Conservation (phyloP, 1,140 invertebrate genomes). For the Achatina immaculata region DNA sequence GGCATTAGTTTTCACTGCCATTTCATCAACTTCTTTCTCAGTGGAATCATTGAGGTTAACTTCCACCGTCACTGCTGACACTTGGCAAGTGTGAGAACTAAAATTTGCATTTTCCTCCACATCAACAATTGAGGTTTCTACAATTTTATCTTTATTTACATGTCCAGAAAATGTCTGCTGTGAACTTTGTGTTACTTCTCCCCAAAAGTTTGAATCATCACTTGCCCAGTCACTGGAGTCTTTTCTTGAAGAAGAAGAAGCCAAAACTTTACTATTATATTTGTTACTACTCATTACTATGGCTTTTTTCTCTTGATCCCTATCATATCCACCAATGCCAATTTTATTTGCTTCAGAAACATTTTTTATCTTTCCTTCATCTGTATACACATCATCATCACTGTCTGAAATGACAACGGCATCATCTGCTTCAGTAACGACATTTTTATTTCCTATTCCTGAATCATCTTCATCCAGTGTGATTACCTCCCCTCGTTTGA, state of each 20-base stretch:
- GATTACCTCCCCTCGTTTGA: constrained; percentile 24
- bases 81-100: too few relatives aligned
- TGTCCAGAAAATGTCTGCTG: neutral
- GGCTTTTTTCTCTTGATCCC: constrained; percentile 19
- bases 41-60: too few relatives aligned
- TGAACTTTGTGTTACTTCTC: neutral
- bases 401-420: constrained; percentile 30
- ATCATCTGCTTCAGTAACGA: neutral
- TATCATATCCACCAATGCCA: neutral
- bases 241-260: neutral
- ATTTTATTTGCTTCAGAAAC: constrained; percentile 8
- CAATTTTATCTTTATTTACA: too few relatives aligned
- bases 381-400: constrained; percentile 30
- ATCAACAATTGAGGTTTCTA: too few relatives aligned
- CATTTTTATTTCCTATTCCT: neutral
- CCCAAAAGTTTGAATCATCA: constrained; percentile 39
- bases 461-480: constrained; percentile 12
- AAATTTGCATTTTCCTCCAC: too few relatives aligned
- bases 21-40: too few relatives aligned
- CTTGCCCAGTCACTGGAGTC: constrained; percentile 4
- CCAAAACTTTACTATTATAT: constrained; percentile 3
- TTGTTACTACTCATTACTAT: constrained; percentile 36
- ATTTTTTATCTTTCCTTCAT: constrained; percentile 17
- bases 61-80: too few relatives aligned
- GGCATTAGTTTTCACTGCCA: constrained; percentile 24